Evolutionary conservation across 2,888 invertebrate species (phyloP), one percentile per base, ranked within the genome.

Genomic region (Dromius quadrimaculatus): DNA sequence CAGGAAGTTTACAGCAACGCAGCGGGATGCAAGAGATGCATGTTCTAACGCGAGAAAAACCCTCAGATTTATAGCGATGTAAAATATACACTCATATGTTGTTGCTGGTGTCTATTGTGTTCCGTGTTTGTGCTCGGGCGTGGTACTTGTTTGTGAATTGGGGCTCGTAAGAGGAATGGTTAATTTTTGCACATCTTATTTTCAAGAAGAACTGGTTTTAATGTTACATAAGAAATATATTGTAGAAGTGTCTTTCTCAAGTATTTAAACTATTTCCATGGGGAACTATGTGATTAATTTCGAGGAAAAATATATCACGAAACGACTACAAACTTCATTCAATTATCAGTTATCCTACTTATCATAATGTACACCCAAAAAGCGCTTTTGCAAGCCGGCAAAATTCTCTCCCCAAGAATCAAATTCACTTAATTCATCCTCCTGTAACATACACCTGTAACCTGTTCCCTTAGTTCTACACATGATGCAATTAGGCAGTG

Each of bases 51-150:
- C 50, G 13, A 54, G 65, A 50, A 65, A 65, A 65, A 65, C 65
- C 36, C 38, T 11, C 47, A 64, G 50, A 65, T 65, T 65, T 65
- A 65, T 65, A 20, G 50, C 65, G 32, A 64, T 43, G 47, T 50
- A 36, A 65, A 36, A 65, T 65, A 50, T 50, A 65, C 28, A 50
- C 50, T 65, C 65, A 63, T 28, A 54, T 47, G 47, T 54, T 54
- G 50, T 28, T 23, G 13, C 50, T 54, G 41, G 41, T 41, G 50
- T 54, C 47, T 47, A 47, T 47, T 47, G 47, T 23, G 47, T 15
- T 28, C 41, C 15, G 15, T 41, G 41, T 41, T 41, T 41, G 41
- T 15, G 41, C 13, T n/a, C n/a, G n/a, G n/a, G n/a, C n/a, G n/a
- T n/a, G 13, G 41, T 41, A 15, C 15, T 41, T 41, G 41, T 41